Percentiles rank a stretch among this genome's conserved stretches.
These are phyloP conservation scores for Protophormia terraenovae DNA, from an alignment of 2,888 invertebrate genomes.

Conservation along the genomic window DNA sequence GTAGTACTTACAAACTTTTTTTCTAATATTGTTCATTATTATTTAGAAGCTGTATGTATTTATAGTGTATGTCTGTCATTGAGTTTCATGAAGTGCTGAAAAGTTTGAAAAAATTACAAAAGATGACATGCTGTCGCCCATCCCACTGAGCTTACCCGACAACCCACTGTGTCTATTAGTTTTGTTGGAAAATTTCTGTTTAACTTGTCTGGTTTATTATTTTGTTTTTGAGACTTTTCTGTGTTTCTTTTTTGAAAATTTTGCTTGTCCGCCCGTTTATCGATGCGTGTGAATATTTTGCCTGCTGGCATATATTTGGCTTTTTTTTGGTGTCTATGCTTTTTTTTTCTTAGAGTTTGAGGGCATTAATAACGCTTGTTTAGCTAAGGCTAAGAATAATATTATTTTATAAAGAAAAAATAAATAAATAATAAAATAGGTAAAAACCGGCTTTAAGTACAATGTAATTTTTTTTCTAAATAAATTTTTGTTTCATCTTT, in stretches of 20 bases:
- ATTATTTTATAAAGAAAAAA: not conserved
- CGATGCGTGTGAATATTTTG: conserved; percentile 47
- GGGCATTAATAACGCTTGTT: not conserved
- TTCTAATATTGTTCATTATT: not conserved
- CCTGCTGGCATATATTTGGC: conserved; percentile 19
- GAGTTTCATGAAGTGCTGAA: conserved; percentile 28
- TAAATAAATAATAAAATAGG: not conserved
- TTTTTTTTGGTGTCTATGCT: not conserved
- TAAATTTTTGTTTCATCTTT: not conserved
- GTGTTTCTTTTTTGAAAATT: not conserved
- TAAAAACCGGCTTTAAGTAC: not conserved
- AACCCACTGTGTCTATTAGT: not conserved
- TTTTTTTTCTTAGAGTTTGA: not conserved
- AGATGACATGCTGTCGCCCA: not conserved
- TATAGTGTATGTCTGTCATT: conserved; percentile 24
- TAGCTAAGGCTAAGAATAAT: not conserved
- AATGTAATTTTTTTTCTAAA: not conserved
- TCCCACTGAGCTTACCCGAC: not conserved
- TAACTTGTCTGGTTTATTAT: not conserved
- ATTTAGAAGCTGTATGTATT: not conserved
- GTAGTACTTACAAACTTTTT: not conserved
- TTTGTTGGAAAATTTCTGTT: not conserved
- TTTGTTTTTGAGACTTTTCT: not conserved
- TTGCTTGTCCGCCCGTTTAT: not conserved
- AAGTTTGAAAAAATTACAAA: not conserved